Conservation (phyloP, 2,113 vertebrate genomes). For the Corythornis madagascariensis region DNA sequence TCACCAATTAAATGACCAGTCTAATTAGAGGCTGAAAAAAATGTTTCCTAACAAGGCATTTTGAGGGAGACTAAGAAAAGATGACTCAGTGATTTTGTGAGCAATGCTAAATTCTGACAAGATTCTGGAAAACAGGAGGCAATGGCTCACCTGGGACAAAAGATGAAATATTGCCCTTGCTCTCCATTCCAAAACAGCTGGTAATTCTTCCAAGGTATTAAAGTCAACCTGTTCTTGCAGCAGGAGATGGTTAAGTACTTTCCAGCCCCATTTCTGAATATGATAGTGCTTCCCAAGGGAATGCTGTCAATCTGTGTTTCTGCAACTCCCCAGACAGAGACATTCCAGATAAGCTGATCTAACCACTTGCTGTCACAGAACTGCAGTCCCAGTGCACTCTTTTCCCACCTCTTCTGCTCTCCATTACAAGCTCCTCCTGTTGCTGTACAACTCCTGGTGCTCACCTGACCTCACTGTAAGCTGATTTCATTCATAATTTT, state of each 20-base stretch:
- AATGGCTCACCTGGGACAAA: neutral
- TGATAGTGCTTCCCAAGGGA: neutral
- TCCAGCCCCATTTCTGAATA: neutral
- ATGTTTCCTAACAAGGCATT: neutral
- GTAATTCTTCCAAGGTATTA: neutral
- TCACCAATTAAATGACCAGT: neutral
- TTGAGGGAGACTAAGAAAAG: neutral
- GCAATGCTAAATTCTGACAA: neutral
- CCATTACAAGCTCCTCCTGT: neutral
- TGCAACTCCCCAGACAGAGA: neutral
- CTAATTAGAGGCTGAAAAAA: neutral
- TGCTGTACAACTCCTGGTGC: neutral
- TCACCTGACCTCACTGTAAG: neutral
- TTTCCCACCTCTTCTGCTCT: neutral
- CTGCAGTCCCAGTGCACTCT: neutral
- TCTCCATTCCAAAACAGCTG: neutral
- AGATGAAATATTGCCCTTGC: neutral
- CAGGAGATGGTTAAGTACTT: neutral
- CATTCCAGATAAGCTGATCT: neutral
- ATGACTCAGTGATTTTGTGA: neutral
- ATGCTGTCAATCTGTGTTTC: neutral
- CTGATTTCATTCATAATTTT: neutral
- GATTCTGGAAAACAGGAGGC: neutral
- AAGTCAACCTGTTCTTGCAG: neutral
- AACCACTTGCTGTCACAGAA: neutral